phyloP scores from a whole-genome alignment of 2,888 invertebrate genomes.

The Tipula confusa region DNA sequence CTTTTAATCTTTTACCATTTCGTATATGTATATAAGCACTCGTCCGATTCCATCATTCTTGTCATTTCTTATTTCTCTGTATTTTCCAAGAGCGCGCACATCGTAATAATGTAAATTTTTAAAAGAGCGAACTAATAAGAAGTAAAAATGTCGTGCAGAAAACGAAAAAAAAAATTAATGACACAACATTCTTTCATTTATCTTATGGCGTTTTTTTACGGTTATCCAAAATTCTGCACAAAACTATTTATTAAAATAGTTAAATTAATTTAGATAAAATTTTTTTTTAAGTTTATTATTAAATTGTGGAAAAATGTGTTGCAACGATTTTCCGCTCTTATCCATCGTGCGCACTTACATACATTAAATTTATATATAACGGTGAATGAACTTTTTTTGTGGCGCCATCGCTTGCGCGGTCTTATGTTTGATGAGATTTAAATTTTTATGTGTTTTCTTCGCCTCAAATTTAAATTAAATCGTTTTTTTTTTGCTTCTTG shows the following conservation, averaged over 20 bases:
- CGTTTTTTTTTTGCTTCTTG: background rate
- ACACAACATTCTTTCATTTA: constrained; percentile 12
- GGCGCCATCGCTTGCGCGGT: constrained; percentile 8
- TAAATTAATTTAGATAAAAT: background rate
- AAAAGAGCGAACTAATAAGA: background rate
- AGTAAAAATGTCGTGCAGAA: background rate
- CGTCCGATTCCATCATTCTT: background rate
- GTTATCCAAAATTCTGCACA: background rate
- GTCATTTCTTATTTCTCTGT: background rate
- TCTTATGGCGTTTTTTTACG: background rate
- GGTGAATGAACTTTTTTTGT: background rate
- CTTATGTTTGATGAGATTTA: background rate
- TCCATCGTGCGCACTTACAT: background rate
- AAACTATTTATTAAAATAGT: background rate
- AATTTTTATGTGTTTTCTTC: background rate
- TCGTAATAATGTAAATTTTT: background rate
- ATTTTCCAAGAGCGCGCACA: background rate
- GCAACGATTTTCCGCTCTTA: background rate
- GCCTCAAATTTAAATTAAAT: background rate
- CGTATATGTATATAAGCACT: background rate
- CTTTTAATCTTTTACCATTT: background rate
- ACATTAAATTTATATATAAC: background rate
- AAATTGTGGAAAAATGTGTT: background rate
- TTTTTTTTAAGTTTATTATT: background rate
- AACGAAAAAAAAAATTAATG: background rate